Evolutionary conservation across 2,797 vertebrate species (phyloP).

Genomic region (Enteromius anoplus): DNA sequence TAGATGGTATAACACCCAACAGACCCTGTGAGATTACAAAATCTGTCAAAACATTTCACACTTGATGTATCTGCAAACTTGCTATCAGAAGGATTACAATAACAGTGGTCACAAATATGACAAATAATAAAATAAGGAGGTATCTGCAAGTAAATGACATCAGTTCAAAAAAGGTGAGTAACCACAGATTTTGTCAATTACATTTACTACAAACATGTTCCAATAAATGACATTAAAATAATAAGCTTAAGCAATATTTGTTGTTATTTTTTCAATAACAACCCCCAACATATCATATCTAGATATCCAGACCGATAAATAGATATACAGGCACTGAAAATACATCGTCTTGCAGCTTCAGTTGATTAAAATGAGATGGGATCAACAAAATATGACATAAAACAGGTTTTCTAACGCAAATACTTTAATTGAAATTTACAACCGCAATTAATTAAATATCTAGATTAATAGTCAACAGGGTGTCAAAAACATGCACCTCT

Average conservation of each 20-base stretch:
- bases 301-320: too few relatives aligned
- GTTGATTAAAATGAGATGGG: too few relatives aligned
- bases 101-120: neutral
- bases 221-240: neutral
- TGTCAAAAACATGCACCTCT: constrained; percentile 3
- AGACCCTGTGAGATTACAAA: neutral
- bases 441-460: neutral
- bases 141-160: neutral
- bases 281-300: neutral
- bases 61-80: neutral
- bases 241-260: neutral
- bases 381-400: too few relatives aligned
- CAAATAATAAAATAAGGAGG: neutral
- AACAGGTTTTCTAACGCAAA: neutral
- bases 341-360: too few relatives aligned
- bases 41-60: constrained; percentile 16
- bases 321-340: too few relatives aligned
- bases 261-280: neutral
- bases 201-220: neutral
- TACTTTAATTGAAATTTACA: neutral
- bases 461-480: neutral
- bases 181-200: neutral
- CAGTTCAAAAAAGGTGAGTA: neutral
- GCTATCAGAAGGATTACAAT: too few relatives aligned
- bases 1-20: neutral